These are phyloP conservation scores for Dendrocincla fuliginosa DNA, from an alignment of 2,797 vertebrate species.

Conservation along the genomic window DNA sequence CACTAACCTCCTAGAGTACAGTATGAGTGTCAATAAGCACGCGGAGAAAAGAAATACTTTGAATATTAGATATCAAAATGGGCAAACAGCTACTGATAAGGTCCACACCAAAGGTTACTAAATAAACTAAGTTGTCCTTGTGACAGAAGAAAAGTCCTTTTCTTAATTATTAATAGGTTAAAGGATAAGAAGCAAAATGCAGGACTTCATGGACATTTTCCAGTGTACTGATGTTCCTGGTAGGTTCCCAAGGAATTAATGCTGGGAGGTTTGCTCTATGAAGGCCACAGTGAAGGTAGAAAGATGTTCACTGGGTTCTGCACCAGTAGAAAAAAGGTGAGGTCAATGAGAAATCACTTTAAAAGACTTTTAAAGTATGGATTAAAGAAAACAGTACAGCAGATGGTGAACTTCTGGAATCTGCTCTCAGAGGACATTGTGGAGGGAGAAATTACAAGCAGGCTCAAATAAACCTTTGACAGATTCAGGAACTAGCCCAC, in stretches of 20 bases:
- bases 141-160: neutral
- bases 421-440: neutral
- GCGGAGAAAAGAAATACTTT: neutral
- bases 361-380: neutral
- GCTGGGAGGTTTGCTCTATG: neutral
- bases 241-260: neutral
- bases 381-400: neutral
- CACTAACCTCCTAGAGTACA: neutral
- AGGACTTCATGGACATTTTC: neutral
- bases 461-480: neutral
- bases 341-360: neutral
- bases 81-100: slow-evolving; percentile 37
- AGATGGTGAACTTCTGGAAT: neutral
- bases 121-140: neutral
- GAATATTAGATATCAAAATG: neutral
- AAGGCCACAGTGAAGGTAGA: neutral
- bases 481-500: neutral
- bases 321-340: neutral
- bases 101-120: neutral
- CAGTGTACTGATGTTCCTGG: neutral
- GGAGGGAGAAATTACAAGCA: neutral
- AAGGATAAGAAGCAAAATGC: neutral
- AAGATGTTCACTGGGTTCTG: neutral
- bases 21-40: neutral
- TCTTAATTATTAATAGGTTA: slow-evolving; percentile 19